phyloP scores from a whole-genome alignment of 1,140 invertebrate genomes.

The Eriocheir sinensis region DNA sequence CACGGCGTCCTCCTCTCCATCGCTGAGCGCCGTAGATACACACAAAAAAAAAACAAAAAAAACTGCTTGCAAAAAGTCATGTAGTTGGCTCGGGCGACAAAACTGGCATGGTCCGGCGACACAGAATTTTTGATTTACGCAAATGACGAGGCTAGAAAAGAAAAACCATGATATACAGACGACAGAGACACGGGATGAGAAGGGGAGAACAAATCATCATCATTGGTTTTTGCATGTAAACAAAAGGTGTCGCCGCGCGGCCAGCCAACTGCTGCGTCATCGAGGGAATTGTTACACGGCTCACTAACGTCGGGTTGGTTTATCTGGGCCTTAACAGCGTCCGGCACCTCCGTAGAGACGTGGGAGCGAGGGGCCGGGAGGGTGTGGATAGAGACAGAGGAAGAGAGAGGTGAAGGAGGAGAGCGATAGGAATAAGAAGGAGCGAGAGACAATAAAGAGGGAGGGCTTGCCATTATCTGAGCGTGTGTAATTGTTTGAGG shows the following conservation, averaged over 20 bases:
- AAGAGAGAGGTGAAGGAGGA: not conserved
- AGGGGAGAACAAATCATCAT: slow-evolving; percentile 28
- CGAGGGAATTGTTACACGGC: slow-evolving; percentile 21
- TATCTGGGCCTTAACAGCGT: not conserved
- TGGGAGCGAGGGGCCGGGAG: not conserved
- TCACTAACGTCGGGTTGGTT: slow-evolving; percentile 4
- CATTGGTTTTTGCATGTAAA: slow-evolving; percentile 16
- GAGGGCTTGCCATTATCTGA: not conserved
- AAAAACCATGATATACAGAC: slow-evolving; percentile 1
- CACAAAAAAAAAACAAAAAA: not conserved
- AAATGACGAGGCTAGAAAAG: not conserved
- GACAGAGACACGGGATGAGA: slow-evolving; percentile 24
- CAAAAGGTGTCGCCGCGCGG: slow-evolving; percentile 9
- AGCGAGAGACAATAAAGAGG: not conserved
- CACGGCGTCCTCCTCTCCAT: not conserved
- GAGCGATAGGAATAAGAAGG: not conserved
- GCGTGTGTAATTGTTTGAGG: not conserved
- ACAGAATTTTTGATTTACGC: slow-evolving; percentile 27
- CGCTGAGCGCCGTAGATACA: not conserved
- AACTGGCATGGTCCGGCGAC: not conserved
- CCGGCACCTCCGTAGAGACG: not conserved
- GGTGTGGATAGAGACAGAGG: not conserved
- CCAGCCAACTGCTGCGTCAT: slow-evolving; percentile 12
- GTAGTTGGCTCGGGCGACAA: not conserved
- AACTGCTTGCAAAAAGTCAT: not conserved